Base-by-base conservation (phyloP, 2,888 invertebrate species). In the Drosophila paranaensis region DNA sequence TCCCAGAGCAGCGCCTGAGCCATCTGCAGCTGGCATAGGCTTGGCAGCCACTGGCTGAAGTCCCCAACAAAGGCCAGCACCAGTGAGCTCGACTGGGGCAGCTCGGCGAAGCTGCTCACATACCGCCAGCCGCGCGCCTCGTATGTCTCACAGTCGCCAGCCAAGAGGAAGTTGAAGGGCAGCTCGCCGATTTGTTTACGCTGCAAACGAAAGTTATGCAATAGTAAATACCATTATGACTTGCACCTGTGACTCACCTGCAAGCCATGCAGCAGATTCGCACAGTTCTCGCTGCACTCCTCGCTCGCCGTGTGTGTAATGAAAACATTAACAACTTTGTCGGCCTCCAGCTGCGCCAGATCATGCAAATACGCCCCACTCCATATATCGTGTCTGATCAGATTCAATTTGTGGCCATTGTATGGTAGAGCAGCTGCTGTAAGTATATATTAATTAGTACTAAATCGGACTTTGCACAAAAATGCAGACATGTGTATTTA, bases 161-260 rank as follows among this genome's bases (percentile, higher is more conserved):
- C 93, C 56, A 94, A 91, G 55, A 94, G 79, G 68, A 94, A 94
- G 81, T 94, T 94, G 77, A 93, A 94, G 0, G 92, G 93, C 6
- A 92, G 71, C 62, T 92, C 91, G 30, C 27, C 60, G 50, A 61
- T 30, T 54, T 69, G 55, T 2, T 39, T 56, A 40, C n/a, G 5
- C 56, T 71, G 58, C 16, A 10, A 33, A 43, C 9, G 13, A 35
- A 30, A 55, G 25, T 39, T 39, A 30, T 35, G n/a, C 10, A 43
- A 16, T 14, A 13, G 8, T 13, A 16, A 16, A 33, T n/a, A 46
- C 1, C 6, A 14, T 14, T 39, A 3, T 35, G 25, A 45, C 37
- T 13, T 30, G 8, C 30, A n/a, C 11, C 1, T 8, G n/a, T 68
- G 61, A 66, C 65, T 73, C 84, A 94, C 94, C 93, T 94, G 92